A percentile compares a stretch with the other conserved stretches of the same genome.
Conservation (phyloP, 2,888 invertebrate genomes). For the Temnothorax rugatulus region DNA sequence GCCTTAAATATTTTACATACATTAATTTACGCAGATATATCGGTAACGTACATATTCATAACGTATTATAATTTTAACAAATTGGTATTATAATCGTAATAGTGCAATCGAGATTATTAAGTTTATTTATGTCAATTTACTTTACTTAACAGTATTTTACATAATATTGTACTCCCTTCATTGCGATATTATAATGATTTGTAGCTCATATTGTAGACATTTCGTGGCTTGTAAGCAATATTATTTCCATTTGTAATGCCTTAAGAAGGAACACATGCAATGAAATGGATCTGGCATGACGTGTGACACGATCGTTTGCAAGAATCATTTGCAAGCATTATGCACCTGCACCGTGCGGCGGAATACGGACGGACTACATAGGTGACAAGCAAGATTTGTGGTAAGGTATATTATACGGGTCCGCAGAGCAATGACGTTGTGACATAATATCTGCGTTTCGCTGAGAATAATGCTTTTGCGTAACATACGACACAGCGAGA, state of each 20-base stretch:
- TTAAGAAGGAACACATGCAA: conserved; percentile 52
- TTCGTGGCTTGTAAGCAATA: conserved; percentile 27
- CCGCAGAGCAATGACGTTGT: conserved; percentile 48
- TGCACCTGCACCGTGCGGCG: conserved; percentile 27
- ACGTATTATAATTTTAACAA: background rate
- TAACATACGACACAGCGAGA: conserved; percentile 16
- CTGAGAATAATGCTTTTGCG: conserved; percentile 45
- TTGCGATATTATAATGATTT: conserved; percentile 9
- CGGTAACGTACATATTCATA: background rate
- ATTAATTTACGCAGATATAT: background rate
- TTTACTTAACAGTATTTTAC: background rate
- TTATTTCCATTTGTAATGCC: conserved; percentile 53
- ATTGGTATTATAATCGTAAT: background rate
- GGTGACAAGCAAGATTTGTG: conserved; percentile 56
- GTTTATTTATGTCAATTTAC: background rate
- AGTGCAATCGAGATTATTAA: background rate
- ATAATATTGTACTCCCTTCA: background rate
- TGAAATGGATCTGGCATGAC: conserved; percentile 49
- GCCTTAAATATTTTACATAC: conserved; percentile 17
- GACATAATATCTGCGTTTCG: conserved; percentile 53
- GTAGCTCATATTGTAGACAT: background rate
- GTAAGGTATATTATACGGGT: conserved; percentile 50
- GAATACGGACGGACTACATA: conserved; percentile 49
- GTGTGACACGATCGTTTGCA: conserved; percentile 60
- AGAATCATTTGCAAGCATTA: conserved; percentile 59